Evolutionary conservation across 2,888 invertebrate genomes (phyloP).

Genomic region (Tricholauxania praeusta): DNA sequence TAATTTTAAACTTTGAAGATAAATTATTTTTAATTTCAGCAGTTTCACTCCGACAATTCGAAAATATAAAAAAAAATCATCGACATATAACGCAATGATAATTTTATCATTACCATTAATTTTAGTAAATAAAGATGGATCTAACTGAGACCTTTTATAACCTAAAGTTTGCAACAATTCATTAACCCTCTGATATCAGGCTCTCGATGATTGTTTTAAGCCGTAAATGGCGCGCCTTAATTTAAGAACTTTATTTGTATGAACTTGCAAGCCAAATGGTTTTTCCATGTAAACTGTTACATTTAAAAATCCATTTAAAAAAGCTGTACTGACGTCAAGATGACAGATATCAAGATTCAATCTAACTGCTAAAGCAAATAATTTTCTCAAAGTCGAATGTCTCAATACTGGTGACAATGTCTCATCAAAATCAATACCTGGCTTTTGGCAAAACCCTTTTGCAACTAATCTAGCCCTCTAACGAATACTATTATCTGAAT

Average conservation of each 20-base stretch:
- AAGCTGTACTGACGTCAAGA: background rate
- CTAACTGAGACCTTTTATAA: too few relatives aligned
- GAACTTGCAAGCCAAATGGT: conserved; percentile 6
- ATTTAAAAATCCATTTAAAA: conserved; percentile 4
- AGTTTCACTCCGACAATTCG: conserved; percentile 3
- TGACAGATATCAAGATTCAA: background rate
- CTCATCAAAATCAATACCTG: conserved; percentile 1
- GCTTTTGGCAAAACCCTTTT: conserved; percentile 1
- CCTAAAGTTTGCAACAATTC: too few relatives aligned
- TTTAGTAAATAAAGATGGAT: background rate
- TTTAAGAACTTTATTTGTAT: conserved; percentile 1
- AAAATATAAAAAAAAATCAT: conserved; percentile 5
- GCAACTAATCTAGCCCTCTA: too few relatives aligned
- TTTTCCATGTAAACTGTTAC: conserved; percentile 6
- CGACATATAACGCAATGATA: too few relatives aligned
- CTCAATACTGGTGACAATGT: conserved; percentile 4
- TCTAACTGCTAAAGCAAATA: conserved; percentile 9
- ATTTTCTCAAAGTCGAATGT: conserved; percentile 5
- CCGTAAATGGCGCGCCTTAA: conserved; percentile 5
- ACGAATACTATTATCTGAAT: background rate
- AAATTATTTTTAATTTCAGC: background rate
- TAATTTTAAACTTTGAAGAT: conserved; percentile 7
- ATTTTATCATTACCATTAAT: background rate
- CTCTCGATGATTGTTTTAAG: conserved; percentile 7
- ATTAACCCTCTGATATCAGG: conserved; percentile 9